A percentile compares a stretch with the other conserved stretches of the same genome.
Evolutionary conservation across 2,888 invertebrate genomes (phyloP).

Genomic region (Eilema caniola): DNA sequence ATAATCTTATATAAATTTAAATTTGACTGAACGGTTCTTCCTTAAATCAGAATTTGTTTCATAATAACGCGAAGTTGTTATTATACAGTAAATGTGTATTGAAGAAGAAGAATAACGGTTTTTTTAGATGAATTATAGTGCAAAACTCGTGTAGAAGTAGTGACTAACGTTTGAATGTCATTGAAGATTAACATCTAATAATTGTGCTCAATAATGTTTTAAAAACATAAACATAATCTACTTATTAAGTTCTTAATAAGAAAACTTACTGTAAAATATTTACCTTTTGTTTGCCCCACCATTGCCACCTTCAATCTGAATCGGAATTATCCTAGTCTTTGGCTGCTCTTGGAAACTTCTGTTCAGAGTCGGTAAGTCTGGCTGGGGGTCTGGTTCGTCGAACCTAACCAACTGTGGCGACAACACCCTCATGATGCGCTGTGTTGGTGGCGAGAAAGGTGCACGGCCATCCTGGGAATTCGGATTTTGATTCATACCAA

Average conservation of each 20-base stretch:
- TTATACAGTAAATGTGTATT: too few relatives aligned
- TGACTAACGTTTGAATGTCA: neutral
- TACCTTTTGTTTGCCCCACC: slow-evolving; percentile 80
- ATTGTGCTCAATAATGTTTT: neutral
- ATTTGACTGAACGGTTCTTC: neutral
- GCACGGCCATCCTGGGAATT: slow-evolving; percentile 53
- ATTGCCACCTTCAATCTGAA: slow-evolving; percentile 85
- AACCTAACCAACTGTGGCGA: slow-evolving; percentile 84
- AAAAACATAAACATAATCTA: too few relatives aligned
- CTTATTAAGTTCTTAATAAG: neutral
- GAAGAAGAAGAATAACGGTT: neutral
- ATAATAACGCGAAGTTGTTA: too few relatives aligned
- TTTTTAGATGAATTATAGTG: neutral
- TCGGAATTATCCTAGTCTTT: slow-evolving; percentile 88
- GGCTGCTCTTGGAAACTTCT: slow-evolving; percentile 76
- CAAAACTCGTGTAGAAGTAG: neutral
- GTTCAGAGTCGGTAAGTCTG: slow-evolving; percentile 75
- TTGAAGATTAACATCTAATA: neutral
- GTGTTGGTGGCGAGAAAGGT: slow-evolving; percentile 81
- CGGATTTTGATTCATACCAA: slow-evolving; percentile 76
- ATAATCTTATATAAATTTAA: neutral
- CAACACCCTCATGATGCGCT: slow-evolving; percentile 83
- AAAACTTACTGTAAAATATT: slow-evolving; percentile 17
- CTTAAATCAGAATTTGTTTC: too few relatives aligned
- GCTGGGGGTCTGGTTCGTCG: slow-evolving; percentile 73